Base-by-base conservation (phyloP, 30 jellyfish, hydroid and myxozoan species). In the Sanderia malayensis region DNA sequence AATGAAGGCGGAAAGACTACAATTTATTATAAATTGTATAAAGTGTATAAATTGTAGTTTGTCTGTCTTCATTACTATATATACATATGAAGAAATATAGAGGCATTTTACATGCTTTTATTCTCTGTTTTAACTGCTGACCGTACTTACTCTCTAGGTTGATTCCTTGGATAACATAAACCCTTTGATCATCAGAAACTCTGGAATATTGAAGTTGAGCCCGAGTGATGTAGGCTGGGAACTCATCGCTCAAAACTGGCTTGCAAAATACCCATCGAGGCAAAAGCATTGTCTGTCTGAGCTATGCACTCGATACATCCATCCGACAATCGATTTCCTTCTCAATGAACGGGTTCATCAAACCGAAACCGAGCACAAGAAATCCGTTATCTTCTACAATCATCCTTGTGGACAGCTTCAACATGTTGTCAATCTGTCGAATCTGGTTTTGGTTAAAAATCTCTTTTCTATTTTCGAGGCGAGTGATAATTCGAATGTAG, bases 381-480 rank as follows among this genome's bases (percentile, higher is more conserved):
- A 52, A 26, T 34, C 89, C 17, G 82, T 78, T 28, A 44, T 78
- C 17, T 68, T 81, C n/a, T 78, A 64, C 74, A 64, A 78, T 44
- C 82, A 66, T 28, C 18, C 75, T 25, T 76, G 62, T 55, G 76
- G 82, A 17, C 70, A 71, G 23, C 55, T 82, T 21, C 86, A 71
- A 27, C 79, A 67, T 49, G 86, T 67, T 44, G 79, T 82, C n/a
- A 61, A 74, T 7, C 17, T 82, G 45, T 32, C 81, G 2, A 32
- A 67, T 21, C 0, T 58, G 61, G 33, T 41, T 20, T 49, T 82
- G 74, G 86, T 82, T 26, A 58, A 82, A 31, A 82, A 45, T 60
- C 27, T 72, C 21, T 67, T 82, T 17, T 47, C 89, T 6, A 84
- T 84, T 25, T 84, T 62, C 58, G 86, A 84, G 82, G 89, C 67